phyloP scores from a whole-genome alignment of 2,113 vertebrate species.

The Sisor rabdophorus region DNA sequence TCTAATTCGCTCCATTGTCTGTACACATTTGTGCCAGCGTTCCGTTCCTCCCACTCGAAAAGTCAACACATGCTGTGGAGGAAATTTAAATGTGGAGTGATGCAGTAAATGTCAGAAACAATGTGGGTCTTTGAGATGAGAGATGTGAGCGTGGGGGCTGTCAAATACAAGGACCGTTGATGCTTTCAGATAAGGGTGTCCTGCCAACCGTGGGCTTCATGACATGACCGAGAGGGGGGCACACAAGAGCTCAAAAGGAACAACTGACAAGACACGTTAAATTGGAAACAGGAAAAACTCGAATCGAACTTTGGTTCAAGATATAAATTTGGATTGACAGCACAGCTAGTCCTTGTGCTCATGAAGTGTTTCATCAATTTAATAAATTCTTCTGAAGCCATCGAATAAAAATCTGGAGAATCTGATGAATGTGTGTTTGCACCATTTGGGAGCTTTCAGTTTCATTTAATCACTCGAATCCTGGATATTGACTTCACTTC shows the following conservation, averaged over 20 bases:
- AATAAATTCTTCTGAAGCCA: background rate
- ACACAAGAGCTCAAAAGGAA: background rate
- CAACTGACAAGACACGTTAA: background rate
- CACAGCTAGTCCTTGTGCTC: background rate
- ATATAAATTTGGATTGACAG: background rate
- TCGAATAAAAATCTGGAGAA: background rate
- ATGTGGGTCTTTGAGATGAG: constrained; percentile 45
- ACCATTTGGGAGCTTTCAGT: background rate
- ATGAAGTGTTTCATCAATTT: background rate
- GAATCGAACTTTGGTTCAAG: no score
- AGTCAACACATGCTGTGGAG: constrained; percentile 51
- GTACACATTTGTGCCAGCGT: constrained; percentile 12
- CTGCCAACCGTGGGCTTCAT: constrained; percentile 18
- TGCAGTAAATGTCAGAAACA: constrained; percentile 53
- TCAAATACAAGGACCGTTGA: constrained; percentile 18
- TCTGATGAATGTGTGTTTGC: background rate
- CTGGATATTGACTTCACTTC: background rate
- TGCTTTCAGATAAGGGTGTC: constrained; percentile 35
- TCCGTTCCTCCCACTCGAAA: constrained; percentile 31
- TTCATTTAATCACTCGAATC: background rate
- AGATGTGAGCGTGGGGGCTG: constrained; percentile 35
- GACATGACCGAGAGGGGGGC: background rate
- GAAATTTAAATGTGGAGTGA: constrained; percentile 47
- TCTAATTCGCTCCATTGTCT: constrained; percentile 36
- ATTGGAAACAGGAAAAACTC: background rate